A percentile compares a stretch with the other conserved stretches of the same genome.
Evolutionary conservation across 2,113 vertebrate genomes (phyloP).

Genomic region (Platysteira castanea): DNA sequence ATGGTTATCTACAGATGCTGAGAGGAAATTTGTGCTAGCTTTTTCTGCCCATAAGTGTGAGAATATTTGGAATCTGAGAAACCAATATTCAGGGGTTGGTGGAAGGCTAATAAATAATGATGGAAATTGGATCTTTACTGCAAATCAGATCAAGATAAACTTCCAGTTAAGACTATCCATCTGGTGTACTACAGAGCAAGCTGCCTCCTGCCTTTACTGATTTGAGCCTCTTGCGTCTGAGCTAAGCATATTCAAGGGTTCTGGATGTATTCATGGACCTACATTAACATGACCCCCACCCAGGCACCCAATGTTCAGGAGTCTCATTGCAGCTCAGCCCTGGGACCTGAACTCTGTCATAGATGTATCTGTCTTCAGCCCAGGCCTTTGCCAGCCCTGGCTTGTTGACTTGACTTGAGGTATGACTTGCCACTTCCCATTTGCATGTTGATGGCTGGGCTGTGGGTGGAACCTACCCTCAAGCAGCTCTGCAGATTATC

Average conservation of each 20-base stretch:
- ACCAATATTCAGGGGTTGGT: neutral
- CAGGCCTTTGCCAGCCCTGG: neutral
- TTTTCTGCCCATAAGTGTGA: neutral
- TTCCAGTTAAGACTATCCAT: neutral
- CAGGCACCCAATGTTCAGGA: neutral
- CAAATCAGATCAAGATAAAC: neutral
- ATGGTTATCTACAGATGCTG: neutral
- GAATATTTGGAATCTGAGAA: neutral
- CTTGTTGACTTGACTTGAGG: neutral
- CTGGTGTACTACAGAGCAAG: neutral
- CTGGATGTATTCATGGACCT: neutral
- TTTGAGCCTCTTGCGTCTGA: neutral
- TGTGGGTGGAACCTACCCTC: neutral
- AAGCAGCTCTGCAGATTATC: neutral
- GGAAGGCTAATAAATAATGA: neutral
- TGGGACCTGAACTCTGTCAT: neutral
- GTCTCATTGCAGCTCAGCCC: neutral
- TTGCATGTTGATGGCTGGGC: neutral
- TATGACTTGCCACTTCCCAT: neutral
- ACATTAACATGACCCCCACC: neutral
- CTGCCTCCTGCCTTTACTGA: accelerated
- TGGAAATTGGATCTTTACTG: neutral
- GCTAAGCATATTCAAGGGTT: neutral
- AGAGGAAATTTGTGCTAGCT: neutral
- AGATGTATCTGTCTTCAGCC: neutral